Percentiles rank a stretch among this genome's conserved stretches.
Evolutionary conservation across 2,797 vertebrate species (phyloP).

Genomic region (Cossypha dichroa): DNA sequence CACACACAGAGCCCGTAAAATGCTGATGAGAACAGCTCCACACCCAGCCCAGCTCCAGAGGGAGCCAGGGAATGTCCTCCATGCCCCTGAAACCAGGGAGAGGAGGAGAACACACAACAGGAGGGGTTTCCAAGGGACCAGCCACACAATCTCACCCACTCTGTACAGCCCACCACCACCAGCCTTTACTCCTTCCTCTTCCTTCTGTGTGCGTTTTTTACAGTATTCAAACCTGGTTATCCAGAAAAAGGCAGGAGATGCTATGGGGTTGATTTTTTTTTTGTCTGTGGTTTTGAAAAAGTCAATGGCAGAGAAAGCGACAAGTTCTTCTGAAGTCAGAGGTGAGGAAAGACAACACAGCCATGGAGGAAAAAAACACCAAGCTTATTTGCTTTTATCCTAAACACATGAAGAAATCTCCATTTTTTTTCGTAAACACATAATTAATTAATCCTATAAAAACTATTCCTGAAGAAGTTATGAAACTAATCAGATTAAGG

Average conservation of each 20-base stretch:
- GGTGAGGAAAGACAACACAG: background rate
- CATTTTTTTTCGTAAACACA: rapidly evolving
- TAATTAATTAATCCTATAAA: background rate
- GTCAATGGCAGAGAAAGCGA: background rate
- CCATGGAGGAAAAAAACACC: rapidly evolving
- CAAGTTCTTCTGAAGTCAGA: background rate
- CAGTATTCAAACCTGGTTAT: background rate
- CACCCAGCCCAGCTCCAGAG: background rate
- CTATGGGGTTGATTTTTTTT: rapidly evolving
- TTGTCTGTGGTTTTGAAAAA: background rate
- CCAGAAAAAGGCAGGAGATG: background rate
- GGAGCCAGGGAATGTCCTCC: background rate
- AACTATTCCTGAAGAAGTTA: background rate
- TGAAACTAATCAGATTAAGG: background rate
- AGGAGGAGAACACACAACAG: background rate
- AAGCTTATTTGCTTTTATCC: background rate
- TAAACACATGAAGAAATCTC: background rate
- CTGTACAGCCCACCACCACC: rapidly evolving
- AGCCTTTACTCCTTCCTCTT: background rate
- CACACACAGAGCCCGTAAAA: background rate
- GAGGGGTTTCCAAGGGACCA: background rate
- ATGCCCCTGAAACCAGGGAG: background rate
- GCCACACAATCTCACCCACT: background rate
- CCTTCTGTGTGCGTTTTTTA: rapidly evolving
- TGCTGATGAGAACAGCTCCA: background rate